Conservation (phyloP, 2,888 invertebrate species). For the Erynnis tages region DNA sequence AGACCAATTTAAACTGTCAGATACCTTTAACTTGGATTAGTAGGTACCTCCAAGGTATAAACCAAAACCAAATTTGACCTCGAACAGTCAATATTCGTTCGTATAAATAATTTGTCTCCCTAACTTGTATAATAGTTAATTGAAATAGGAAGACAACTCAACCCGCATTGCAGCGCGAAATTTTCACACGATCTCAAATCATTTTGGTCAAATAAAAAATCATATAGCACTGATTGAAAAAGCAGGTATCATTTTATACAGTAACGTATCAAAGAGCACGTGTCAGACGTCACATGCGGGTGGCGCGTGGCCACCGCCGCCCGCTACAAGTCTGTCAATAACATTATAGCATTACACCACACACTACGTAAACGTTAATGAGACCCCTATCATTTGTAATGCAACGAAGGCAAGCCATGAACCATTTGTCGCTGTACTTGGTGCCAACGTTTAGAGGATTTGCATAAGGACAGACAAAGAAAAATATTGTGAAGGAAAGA, state of each 20-base stretch:
- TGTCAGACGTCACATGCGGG: constrained; percentile 61
- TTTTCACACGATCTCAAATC: constrained; percentile 8
- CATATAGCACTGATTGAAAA: not conserved
- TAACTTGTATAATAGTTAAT: constrained; percentile 9
- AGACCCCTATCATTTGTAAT: constrained; percentile 47
- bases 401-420: constrained; percentile 8
- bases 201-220: constrained; percentile 5
- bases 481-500: too few species aligned
- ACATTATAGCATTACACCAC: too few species aligned
- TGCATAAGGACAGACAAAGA: not conserved
- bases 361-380: constrained; percentile 56
- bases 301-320: constrained; percentile 51
- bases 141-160: not conserved
- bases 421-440: constrained; percentile 8
- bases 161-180: constrained; percentile 4
- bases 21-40: too few species aligned
- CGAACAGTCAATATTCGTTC: too few species aligned
- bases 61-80: too few species aligned
- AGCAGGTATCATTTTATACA: constrained; percentile 18
- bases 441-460: constrained; percentile 15
- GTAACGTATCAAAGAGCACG: constrained; percentile 4
- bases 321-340: constrained; percentile 56
- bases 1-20: too few species aligned
- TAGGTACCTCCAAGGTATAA: too few species aligned
- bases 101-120: too few species aligned